These are phyloP conservation scores for Aphidius gifuensis DNA, from an alignment of 1,140 invertebrate genomes.

Conservation along the genomic window DNA sequence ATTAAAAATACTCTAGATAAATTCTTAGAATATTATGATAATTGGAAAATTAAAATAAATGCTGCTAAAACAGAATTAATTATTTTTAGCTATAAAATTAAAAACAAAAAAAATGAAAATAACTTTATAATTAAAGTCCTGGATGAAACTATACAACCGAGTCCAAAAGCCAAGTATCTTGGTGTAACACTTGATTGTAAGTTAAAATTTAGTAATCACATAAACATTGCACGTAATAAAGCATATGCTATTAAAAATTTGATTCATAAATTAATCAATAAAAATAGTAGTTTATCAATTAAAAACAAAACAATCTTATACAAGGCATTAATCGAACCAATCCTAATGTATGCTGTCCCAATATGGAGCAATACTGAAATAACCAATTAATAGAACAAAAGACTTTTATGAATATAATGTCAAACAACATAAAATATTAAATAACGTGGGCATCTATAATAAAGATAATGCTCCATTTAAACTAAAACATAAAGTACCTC, in stretches of 20 bases:
- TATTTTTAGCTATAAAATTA: conserved; percentile 12
- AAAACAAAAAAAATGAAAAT: neutral
- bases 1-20: conserved; percentile 17
- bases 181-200: conserved; percentile 19
- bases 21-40: conserved; percentile 14
- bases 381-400: too few species aligned
- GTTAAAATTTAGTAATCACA: conserved; percentile 11
- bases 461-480: too few species aligned
- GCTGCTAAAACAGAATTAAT: conserved; percentile 24
- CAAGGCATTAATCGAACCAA: conserved; percentile 6
- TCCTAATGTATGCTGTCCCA: conserved; percentile 4
- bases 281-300: conserved; percentile 14
- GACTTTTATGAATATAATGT: too few species aligned
- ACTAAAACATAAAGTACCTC: too few species aligned
- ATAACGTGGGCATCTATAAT: too few species aligned
- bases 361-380: conserved; percentile 16
- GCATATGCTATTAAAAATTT: conserved; percentile 4
- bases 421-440: too few species aligned
- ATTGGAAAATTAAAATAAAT: conserved; percentile 31
- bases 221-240: conserved; percentile 10
- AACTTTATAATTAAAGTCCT: neutral
- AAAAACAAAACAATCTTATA: conserved; percentile 20
- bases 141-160: neutral
- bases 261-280: conserved; percentile 14
- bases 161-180: conserved; percentile 17